Conservation (phyloP, 2,888 invertebrate genomes). For the Tuberolachnus salignus region DNA sequence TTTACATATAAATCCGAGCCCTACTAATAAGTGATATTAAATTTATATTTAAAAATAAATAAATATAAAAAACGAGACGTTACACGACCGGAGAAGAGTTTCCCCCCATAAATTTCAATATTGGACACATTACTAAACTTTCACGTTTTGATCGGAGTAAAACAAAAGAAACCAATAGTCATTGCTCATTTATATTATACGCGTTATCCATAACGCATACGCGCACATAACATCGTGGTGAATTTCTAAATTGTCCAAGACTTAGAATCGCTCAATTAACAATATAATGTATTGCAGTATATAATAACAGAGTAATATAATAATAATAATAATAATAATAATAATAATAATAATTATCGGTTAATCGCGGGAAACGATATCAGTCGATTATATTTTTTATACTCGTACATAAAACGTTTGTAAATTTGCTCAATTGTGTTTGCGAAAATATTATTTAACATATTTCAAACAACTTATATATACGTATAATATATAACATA, state of each 20-base stretch:
- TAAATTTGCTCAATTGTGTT: not conserved
- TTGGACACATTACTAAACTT: constrained; percentile 18
- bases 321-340: constrained; percentile 1
- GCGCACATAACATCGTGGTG: constrained; percentile 10
- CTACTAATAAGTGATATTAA: too few species aligned
- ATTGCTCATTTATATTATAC: constrained; percentile 16
- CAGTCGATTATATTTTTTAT: too few species aligned
- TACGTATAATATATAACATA: too few species aligned
- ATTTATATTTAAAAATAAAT: too few species aligned
- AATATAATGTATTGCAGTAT: not conserved
- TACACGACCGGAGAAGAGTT: too few species aligned
- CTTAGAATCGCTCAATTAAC: constrained; percentile 9
- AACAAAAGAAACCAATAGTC: constrained; percentile 41
- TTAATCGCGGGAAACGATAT: not conserved
- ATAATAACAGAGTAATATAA: constrained; percentile 14
- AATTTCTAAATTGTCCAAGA: constrained; percentile 35
- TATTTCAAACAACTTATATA: not conserved
- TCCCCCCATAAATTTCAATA: not conserved
- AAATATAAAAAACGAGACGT: too few species aligned
- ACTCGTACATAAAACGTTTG: not conserved
- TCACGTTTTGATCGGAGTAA: constrained; percentile 19
- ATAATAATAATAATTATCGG: not conserved
- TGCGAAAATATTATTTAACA: not conserved
- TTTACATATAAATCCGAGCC: too few species aligned
- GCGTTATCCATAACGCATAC: not conserved